Percentiles rank a stretch among this genome's conserved stretches.
Conservation (phyloP, 2,113 vertebrate genomes). For the Chloropsis cyanopogon region DNA sequence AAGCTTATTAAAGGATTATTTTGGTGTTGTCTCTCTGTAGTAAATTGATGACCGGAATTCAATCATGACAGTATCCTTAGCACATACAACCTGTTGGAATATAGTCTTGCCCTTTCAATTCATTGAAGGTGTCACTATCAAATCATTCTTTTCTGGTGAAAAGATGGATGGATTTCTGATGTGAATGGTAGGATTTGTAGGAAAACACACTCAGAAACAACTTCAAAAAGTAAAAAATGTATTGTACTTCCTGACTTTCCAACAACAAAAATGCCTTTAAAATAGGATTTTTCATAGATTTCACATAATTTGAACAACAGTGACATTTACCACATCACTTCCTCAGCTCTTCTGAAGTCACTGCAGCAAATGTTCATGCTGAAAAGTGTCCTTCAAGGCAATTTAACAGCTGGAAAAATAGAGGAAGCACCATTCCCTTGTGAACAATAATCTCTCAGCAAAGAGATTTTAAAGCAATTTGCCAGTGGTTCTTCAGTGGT, state of each 20-base stretch:
- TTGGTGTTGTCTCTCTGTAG: not conserved
- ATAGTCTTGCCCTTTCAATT: not conserved
- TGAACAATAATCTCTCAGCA: constrained; percentile 1
- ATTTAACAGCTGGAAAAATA: constrained; percentile 19
- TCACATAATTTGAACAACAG: not conserved
- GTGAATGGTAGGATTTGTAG: not conserved
- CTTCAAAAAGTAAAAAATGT: not conserved
- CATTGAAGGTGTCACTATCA: not conserved
- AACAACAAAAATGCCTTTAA: not conserved
- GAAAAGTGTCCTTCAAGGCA: not conserved
- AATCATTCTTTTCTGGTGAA: not conserved
- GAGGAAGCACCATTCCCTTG: not conserved
- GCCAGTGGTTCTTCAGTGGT: not conserved
- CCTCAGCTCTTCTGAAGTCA: not conserved
- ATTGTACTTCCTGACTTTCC: not conserved
- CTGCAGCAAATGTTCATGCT: not conserved
- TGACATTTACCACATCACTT: not conserved
- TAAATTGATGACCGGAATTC: not conserved
- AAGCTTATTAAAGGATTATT: not conserved
- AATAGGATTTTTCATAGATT: not conserved
- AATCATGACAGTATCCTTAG: not conserved
- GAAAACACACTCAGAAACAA: not conserved
- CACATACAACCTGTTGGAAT: not conserved
- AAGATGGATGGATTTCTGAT: not conserved
- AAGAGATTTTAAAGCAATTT: constrained; percentile 40